Base-by-base conservation (phyloP, 1,140 invertebrate genomes). In the Sarcophaga peregrina region DNA sequence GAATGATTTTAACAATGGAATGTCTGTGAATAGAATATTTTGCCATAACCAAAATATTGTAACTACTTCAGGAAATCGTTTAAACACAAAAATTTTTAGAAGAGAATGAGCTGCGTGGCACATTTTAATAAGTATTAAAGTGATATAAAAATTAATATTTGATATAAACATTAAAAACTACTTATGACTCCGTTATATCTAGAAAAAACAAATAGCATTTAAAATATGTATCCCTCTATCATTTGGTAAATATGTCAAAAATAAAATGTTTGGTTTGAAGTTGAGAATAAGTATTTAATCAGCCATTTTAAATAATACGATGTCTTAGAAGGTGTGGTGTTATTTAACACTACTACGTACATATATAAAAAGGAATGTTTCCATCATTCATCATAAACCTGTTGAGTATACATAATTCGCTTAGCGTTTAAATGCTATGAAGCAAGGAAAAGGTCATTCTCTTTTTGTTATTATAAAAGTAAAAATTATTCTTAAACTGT, bases 251-350 rank as follows among this genome's bases (percentile, higher is more conserved):
- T 9, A 25, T 17, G 7, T 68, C 20, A 20, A 25, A 20, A 68
- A 68, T 25, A 20, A 68, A 10, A 9, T 68, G 8, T 68, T 68
- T 68, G 54, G 6, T 20, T 37, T 68, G 20, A 8, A 68, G 62
- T 8, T 68, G 1, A 20, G 17, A 68, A 68, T 68, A 6, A 25
- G 8, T 68, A 68, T 58, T 13, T 8, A 8, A 78, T 47, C 75
- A 78, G 75, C 75, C 75, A 78, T 78, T 47, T 78, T 78, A 52
- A 78, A 78, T 78, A 52, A 20, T 17, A 48, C 50, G 48, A 52
- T 78, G 8, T 3, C 75, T 78, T 52, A 52, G 75, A 52, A 78
- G 75, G 75, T 78, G 75, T 78, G 75, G 75, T 78, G 15, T 48
- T 78, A 68, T 68, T 20, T n/a, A 68, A 68, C 54, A n/a, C 25